These are phyloP conservation scores for Podarcis cretensis DNA, from an alignment of 2,113 vertebrate species.

Conservation along the genomic window DNA sequence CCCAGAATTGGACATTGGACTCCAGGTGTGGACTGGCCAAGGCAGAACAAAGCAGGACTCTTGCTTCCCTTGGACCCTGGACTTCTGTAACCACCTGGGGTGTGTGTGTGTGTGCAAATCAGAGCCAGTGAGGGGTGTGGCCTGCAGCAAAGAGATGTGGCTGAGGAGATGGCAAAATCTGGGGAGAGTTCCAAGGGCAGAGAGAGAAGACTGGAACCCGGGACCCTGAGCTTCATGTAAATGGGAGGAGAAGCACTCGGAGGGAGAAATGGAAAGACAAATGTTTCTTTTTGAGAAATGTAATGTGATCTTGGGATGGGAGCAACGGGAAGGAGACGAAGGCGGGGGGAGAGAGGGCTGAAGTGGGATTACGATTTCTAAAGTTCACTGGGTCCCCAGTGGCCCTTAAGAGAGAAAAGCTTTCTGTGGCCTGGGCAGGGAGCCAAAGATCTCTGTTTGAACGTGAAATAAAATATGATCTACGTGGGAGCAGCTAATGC, in stretches of 20 bases:
- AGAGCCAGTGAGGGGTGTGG: no score
- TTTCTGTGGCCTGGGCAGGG: background rate
- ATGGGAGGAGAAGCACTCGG: no score
- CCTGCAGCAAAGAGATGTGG: no score
- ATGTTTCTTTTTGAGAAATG: background rate
- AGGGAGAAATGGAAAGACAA: background rate
- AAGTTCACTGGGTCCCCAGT: conserved; percentile 51
- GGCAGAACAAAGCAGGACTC: no score
- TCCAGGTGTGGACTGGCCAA: no score
- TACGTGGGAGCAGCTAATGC: background rate
- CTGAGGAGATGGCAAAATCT: no score
- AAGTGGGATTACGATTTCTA: background rate
- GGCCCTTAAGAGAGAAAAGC: conserved; percentile 30
- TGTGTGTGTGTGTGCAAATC: no score
- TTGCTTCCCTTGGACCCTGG: no score
- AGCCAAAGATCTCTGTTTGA: conserved; percentile 33
- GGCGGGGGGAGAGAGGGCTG: background rate
- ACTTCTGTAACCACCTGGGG: no score
- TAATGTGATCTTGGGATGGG: background rate
- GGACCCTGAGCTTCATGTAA: background rate
- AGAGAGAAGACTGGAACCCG: background rate
- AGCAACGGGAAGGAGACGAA: background rate
- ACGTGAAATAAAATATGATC: conserved; percentile 5
- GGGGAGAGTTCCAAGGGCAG: no score
- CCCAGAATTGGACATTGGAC: no score